Conservation (phyloP, 2,888 invertebrate species). For the Bibio marci region DNA sequence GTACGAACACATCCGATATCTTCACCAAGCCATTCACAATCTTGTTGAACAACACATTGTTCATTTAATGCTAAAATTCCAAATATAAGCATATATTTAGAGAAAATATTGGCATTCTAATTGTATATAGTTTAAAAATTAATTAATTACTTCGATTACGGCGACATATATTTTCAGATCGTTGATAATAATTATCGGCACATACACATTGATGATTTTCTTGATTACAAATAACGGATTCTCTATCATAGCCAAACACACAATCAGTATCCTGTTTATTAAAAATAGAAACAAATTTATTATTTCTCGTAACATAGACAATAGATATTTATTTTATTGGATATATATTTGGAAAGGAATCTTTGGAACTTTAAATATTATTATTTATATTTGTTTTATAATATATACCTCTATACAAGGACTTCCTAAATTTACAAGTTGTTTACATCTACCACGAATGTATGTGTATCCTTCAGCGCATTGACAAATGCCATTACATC, state of each 20-base stretch:
- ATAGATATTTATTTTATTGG: too few species aligned
- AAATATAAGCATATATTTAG: too few species aligned
- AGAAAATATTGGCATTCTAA: too few species aligned
- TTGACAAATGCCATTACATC: slow-evolving; percentile 28
- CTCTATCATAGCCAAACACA: slow-evolving; percentile 26
- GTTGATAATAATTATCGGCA: slow-evolving; percentile 27
- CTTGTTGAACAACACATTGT: not conserved
- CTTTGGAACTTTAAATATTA: not conserved
- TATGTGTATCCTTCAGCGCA: slow-evolving; percentile 27
- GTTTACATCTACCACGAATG: slow-evolving; percentile 25
- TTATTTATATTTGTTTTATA: too few species aligned
- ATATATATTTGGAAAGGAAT: not conserved
- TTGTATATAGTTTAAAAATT: too few species aligned
- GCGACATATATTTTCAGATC: slow-evolving; percentile 29
- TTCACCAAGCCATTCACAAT: not conserved
- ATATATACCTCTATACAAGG: slow-evolving; percentile 23
- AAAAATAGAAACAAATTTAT: too few species aligned
- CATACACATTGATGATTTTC: slow-evolving; percentile 22
- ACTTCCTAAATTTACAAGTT: slow-evolving; percentile 21
- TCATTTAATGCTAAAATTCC: slow-evolving; percentile 1
- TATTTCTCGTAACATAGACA: too few species aligned
- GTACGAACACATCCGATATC: too few species aligned
- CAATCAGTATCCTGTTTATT: slow-evolving; percentile 21
- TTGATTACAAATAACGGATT: slow-evolving; percentile 25
- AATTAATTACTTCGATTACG: slow-evolving; percentile 26